Base-by-base conservation (phyloP, 2,113 vertebrate species). In the Anguilla japonica region DNA sequence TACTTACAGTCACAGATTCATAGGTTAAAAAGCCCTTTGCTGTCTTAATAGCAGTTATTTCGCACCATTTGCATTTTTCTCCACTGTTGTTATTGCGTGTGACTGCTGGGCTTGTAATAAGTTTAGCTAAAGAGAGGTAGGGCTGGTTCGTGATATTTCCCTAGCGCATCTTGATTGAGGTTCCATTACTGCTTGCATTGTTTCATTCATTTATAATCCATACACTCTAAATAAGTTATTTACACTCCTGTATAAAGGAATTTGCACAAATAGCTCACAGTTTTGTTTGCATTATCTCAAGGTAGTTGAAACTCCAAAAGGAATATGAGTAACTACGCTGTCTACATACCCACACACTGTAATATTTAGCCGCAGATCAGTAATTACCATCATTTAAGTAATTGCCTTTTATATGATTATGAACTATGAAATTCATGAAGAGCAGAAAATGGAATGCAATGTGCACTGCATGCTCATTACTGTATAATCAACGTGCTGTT, bases 351-450 rank as follows among this genome's bases (percentile, higher is more conserved):
- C 71, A 34, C n/a, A 75, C 71, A 75, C 71, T 29, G 71, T 75
- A 75, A 75, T 75, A 75, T 34, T 34, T 75, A 34, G 71, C 71
- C n/a, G 71, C 71, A 75, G 71, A 75, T 75, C 71, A 75, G 71
- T 75, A 75, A 75, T 29, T 75, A 75, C 71, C 71, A 75, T 75
- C 71, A 75, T 75, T 75, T 75, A 75, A 75, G 71, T 75, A 75
- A 75, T 75, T 75, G n/a, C 71, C 71, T 75, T 75, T 75, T 75
- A 75, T 75, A 75, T 75, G 71, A 75, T 75, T 75, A 75, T 75
- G 71, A 75, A 75, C 71, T 75, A 75, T 75, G 71, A 75, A 75
- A 75, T 75, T 75, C 71, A 75, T 34, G 71, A 75, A 75, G 71
- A 75, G 71, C 71, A 75, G 71, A 75, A 26, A 75, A 75, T 75